Percentiles rank a stretch among this genome's conserved stretches.
Evolutionary conservation across 35 echinoderm and acorn worm genomes (phyloP).

Genomic region (Amphiura filiformis): DNA sequence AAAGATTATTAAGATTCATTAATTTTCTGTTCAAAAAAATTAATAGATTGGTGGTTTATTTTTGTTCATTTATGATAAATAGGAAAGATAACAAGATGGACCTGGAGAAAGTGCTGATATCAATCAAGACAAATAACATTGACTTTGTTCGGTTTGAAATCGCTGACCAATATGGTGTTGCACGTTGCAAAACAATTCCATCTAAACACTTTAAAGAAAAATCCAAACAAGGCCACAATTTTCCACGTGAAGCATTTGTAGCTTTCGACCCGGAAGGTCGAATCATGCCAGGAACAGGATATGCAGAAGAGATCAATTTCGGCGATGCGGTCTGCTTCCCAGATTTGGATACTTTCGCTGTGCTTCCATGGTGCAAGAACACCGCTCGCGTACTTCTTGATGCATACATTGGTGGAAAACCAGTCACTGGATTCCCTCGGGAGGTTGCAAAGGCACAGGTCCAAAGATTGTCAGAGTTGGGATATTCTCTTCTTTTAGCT

Average conservation of each 20-base stretch:
- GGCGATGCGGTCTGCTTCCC: constrained; percentile 54
- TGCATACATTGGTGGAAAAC: constrained; percentile 28
- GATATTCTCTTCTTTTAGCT: constrained; percentile 54
- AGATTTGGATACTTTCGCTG: constrained; percentile 52
- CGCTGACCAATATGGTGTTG: constrained; percentile 50
- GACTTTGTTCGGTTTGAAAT: constrained; percentile 67
- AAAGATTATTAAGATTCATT: too few relatives aligned
- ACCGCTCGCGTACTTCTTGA: constrained; percentile 43
- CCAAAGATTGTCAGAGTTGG: constrained; percentile 44
- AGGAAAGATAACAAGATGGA: too few relatives aligned
- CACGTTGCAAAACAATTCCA: constrained; percentile 49
- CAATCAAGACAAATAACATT: constrained; percentile 30
- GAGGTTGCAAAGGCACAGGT: constrained; percentile 47
- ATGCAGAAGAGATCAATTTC: constrained; percentile 23
- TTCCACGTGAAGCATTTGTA: constrained; percentile 17
- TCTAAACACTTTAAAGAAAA: too few relatives aligned
- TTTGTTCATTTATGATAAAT: too few relatives aligned
- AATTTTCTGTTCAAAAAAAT: too few relatives aligned
- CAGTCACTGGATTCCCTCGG: constrained; percentile 26
- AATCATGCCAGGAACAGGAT: constrained; percentile 17
- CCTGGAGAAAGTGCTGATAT: constrained; percentile 34
- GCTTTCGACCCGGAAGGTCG: constrained; percentile 26
- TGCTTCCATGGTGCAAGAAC: constrained; percentile 59
- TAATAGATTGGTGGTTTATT: too few relatives aligned
- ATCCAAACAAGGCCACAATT: constrained; percentile 41